A percentile compares a stretch with the other conserved stretches of the same genome.
These are phyloP conservation scores for Eristalinus sepulchralis DNA, from an alignment of 2,888 invertebrate species.

Conservation along the genomic window DNA sequence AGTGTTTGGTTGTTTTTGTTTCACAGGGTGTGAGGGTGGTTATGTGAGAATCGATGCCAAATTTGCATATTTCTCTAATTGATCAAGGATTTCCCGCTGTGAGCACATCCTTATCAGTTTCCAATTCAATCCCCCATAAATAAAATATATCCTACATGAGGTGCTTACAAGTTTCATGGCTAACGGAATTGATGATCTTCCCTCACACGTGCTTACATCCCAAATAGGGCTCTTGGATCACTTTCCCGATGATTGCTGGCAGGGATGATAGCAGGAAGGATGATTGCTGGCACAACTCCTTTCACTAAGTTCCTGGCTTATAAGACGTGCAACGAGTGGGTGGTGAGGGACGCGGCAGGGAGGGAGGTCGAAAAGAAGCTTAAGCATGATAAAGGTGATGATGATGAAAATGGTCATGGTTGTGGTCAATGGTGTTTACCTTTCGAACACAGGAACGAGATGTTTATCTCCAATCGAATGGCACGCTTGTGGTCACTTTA, in stretches of 20 bases:
- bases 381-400: constrained; percentile 17
- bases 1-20: not conserved
- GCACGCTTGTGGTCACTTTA: constrained; percentile 70
- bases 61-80: not conserved
- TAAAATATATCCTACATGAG: not conserved
- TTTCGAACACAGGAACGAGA: constrained; percentile 43
- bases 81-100: not conserved
- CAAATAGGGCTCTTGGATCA: not conserved
- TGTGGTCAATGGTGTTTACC: constrained; percentile 42
- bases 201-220: not conserved
- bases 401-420: constrained; percentile 33
- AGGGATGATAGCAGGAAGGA: too few relatives aligned
- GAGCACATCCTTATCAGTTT: too few relatives aligned
- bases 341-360: not conserved
- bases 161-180: too few relatives aligned
- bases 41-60: not conserved
- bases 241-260: too few relatives aligned
- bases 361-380: not conserved
- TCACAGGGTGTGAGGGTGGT: too few relatives aligned
- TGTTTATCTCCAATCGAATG: constrained; percentile 51
- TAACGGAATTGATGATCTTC: not conserved
- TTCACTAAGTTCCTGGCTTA: too few relatives aligned
- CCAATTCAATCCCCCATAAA: not conserved
- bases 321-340: not conserved
- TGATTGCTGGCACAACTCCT: too few relatives aligned